Base-by-base conservation (phyloP, 2,113 vertebrate species). In the Passer montanus region DNA sequence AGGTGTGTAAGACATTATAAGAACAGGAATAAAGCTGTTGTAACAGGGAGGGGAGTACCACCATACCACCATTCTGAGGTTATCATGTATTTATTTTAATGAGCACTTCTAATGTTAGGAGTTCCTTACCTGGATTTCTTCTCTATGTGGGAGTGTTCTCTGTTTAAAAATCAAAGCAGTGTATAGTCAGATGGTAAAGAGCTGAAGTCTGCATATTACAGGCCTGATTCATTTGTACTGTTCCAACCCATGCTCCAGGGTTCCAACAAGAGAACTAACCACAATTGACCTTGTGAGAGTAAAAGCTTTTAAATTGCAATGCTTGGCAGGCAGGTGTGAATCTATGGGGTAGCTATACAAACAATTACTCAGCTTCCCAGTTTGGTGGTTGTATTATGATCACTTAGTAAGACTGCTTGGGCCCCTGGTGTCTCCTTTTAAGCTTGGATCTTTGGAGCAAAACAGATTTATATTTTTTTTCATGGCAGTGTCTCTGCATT, bases 201-300 rank as follows among this genome's bases (percentile, higher is more conserved):
- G 56, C 75, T 88, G 79, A 93, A 94, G 67, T 64, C 47, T 95
- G 75, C 92, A 84, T 88, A 81, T 92, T 95, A 86, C 37, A 77
- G 20, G 14, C 43, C 82, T 95, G 85, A 95, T 75, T 95, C 79
- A 96, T 93, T 77, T 60, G 46, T 86, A 39, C 15, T 84, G 72
- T 92, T 97, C 52, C 95, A 96, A 60, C 85, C 82, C 87, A 64
- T 67, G 82, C 93, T 94, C n/a, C 93, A 93, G 92, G 90, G 68
- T 83, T 31, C 50, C 72, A 93, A 31, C 82, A 77, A 37, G 33
- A 85, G 31, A 79, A 90, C 33, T 70, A 95, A 95, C 90, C 94
- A 80, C 84, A 94, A 53, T 0, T 93, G 92, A 90, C 85, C 93
- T 95, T 93, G 90, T 59, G 56, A 94, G 75, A 84, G 37, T 49